phyloP scores from a whole-genome alignment of 2,888 invertebrate genomes.

The Plebejus argus region DNA sequence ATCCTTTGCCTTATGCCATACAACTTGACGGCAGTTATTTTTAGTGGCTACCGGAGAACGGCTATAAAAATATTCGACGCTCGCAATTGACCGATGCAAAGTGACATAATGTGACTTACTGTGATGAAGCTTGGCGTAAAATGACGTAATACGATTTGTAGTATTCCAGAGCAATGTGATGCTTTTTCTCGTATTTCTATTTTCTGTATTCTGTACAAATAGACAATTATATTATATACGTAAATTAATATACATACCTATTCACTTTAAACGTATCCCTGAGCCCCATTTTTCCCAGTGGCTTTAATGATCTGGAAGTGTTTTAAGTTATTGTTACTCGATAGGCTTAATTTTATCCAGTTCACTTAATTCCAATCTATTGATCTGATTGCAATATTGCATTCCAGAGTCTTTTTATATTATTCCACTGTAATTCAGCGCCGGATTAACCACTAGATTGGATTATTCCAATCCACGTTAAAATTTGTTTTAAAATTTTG shows the following conservation, averaged over 20 bases:
- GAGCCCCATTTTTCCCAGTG: too few species aligned
- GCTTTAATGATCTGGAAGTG: too few species aligned
- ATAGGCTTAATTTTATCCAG: too few species aligned
- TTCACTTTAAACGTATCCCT: too few species aligned
- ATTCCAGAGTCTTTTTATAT: too few species aligned
- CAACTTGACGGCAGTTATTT: conserved; percentile 12
- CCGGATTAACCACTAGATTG: too few species aligned
- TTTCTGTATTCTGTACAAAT: not conserved
- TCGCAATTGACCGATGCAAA: conserved; percentile 11
- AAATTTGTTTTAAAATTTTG: too few species aligned
- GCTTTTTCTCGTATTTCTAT: not conserved
- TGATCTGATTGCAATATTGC: too few species aligned
- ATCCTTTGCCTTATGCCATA: not conserved
- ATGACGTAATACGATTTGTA: not conserved
- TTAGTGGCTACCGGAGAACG: conserved; percentile 29
- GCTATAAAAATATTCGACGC: conserved; percentile 25
- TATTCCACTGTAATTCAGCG: too few species aligned
- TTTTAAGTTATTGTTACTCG: too few species aligned
- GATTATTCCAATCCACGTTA: too few species aligned
- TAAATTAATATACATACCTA: not conserved
- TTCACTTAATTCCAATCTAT: too few species aligned
- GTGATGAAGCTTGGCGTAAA: not conserved
- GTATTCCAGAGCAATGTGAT: not conserved
- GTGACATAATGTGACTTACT: not conserved
- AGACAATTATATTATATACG: not conserved